These are phyloP conservation scores for Cryptotis parvus DNA, from an alignment of 2,113 vertebrate genomes.

Conservation along the genomic window DNA sequence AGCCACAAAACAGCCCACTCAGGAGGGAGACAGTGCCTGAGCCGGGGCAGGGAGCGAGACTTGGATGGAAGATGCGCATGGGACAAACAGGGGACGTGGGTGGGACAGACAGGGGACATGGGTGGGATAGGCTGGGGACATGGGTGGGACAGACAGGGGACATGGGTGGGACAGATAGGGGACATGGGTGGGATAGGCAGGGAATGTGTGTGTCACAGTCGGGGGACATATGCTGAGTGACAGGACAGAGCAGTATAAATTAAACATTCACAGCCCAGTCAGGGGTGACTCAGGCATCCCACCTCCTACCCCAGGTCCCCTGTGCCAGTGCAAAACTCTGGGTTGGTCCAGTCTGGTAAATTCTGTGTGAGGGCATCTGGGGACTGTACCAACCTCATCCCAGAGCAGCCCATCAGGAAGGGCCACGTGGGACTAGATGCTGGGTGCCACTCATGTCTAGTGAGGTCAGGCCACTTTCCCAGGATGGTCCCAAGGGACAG, in stretches of 20 bases:
- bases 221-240: too few species aligned
- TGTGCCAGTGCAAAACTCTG: not conserved
- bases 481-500: fast-evolving
- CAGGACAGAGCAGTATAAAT: not conserved
- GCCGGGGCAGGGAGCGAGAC: not conserved
- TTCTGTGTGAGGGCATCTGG: not conserved
- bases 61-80: fast-evolving
- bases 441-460: not conserved
- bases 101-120: not conserved
- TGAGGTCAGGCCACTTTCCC: not conserved
- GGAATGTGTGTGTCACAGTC: too few species aligned
- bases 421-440: too few species aligned
- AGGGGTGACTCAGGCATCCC: fast-evolving
- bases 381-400: not conserved
- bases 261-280: not conserved
- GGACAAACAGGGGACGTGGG: not conserved
- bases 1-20: too few species aligned
- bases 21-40: too few species aligned
- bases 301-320: not conserved
- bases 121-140: not conserved
- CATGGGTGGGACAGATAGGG: too few species aligned
- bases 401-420: fast-evolving
- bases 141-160: not conserved
- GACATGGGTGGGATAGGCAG: too few species aligned
- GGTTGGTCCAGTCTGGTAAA: not conserved